A percentile compares a stretch with the other conserved stretches of the same genome.
Conservation (phyloP, 2,113 vertebrate species). For the Scartelaos histophorus region DNA sequence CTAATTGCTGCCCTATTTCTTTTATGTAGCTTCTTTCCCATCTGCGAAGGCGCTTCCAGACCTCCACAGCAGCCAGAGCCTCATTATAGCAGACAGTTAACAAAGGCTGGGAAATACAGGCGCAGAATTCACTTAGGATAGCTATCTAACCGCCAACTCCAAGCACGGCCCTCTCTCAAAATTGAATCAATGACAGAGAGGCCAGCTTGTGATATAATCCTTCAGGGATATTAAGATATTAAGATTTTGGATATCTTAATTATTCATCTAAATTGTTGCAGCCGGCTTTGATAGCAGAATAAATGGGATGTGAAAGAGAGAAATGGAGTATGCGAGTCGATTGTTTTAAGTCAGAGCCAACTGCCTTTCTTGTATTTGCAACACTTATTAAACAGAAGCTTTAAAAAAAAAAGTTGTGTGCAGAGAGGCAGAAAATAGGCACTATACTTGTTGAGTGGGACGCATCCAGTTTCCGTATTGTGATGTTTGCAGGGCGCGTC, state of each 20-base stretch:
- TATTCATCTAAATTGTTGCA: constrained; percentile 68
- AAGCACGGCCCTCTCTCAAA: constrained; percentile 63
- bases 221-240: constrained; percentile 74
- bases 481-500: constrained; percentile 26
- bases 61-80: constrained; percentile 77
- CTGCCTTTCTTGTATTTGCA: constrained; percentile 12
- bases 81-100: constrained; percentile 78
- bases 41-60: constrained; percentile 76
- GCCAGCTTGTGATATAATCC: constrained; percentile 66
- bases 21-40: constrained; percentile 80
- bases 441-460: constrained; percentile 54
- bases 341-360: constrained; percentile 31
- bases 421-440: constrained; percentile 25
- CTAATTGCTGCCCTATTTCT: constrained; percentile 82
- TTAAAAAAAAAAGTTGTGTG: constrained; percentile 13
- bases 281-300: constrained; percentile 55
- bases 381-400: constrained; percentile 20
- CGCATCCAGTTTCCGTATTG: constrained; percentile 42
- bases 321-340: constrained; percentile 13
- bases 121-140: constrained; percentile 73
- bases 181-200: constrained; percentile 75
- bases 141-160: constrained; percentile 71
- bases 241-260: constrained; percentile 71
- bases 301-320: constrained; percentile 35
- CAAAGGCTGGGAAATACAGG: constrained; percentile 78